Conservation (phyloP, 2,888 invertebrate species). For the Eristalinus aeneus region DNA sequence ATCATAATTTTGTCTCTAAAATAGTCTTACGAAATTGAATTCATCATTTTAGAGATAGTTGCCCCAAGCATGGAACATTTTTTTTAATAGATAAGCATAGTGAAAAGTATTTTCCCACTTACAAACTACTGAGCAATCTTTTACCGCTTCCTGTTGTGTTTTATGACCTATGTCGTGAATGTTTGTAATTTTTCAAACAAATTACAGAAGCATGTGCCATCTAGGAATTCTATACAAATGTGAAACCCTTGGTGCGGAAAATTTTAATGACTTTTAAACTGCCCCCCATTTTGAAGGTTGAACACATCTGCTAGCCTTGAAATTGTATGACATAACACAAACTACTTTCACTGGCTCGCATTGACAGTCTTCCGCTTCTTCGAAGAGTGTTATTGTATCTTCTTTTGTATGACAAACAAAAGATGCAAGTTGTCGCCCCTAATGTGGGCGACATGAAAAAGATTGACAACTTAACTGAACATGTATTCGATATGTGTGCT, state of each 20-base stretch:
- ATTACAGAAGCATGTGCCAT: neutral
- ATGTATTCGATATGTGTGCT: neutral
- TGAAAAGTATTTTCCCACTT: neutral
- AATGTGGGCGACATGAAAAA: neutral
- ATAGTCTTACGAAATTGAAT: too few relatives aligned
- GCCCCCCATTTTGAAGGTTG: neutral
- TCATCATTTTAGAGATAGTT: too few relatives aligned
- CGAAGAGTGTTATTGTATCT: neutral
- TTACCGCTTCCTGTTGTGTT: neutral
- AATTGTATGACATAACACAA: neutral
- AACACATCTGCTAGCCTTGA: neutral
- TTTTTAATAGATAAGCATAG: too few relatives aligned
- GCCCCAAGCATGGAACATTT: too few relatives aligned
- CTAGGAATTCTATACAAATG: neutral
- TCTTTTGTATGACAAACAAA: constrained; percentile 35
- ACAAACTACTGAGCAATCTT: neutral
- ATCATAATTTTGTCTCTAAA: too few relatives aligned
- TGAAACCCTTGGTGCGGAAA: neutral
- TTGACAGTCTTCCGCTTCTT: neutral
- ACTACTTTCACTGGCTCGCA: neutral
- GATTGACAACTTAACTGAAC: neutral
- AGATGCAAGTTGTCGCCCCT: constrained; percentile 14
- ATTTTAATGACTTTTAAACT: neutral
- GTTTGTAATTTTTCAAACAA: neutral
- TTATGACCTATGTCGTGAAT: neutral